Conservation (phyloP, 2,888 invertebrate species). For the Desoria tigrina region DNA sequence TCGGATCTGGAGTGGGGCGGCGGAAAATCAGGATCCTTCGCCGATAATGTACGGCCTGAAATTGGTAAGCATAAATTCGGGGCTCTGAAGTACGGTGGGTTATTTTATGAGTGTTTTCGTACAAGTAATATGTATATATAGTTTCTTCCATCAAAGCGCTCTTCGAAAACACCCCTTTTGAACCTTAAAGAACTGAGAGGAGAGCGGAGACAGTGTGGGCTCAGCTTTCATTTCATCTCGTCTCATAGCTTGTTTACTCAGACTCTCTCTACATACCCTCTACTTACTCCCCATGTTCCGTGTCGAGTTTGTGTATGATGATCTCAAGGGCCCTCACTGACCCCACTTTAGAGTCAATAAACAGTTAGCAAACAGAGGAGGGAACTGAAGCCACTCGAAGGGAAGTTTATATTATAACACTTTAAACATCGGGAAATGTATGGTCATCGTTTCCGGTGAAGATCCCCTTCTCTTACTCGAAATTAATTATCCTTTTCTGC, state of each 20-base stretch:
- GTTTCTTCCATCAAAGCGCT: background rate
- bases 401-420: slow-evolving; percentile 5
- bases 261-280: no score
- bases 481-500: slow-evolving; percentile 13
- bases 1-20: no score
- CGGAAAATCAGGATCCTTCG: no score
- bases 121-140: background rate
- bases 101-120: slow-evolving; percentile 1
- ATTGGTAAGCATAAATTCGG: no score
- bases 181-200: background rate
- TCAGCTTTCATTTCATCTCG: background rate
- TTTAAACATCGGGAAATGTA: background rate
- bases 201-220: background rate
- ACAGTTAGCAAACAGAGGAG: slow-evolving; percentile 9
- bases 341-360: slow-evolving; percentile 15
- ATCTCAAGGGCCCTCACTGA: slow-evolving; percentile 14
- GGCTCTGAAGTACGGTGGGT: background rate
- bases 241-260: background rate
- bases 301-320: slow-evolving; percentile 6
- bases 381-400: background rate
- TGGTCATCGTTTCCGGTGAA: slow-evolving; percentile 7
- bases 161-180: background rate
- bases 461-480: background rate
- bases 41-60: no score
- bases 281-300: no score